A percentile compares a stretch with the other conserved stretches of the same genome.
Evolutionary conservation across 1,140 invertebrate genomes (phyloP).

Genomic region (Drosophila littoralis): DNA sequence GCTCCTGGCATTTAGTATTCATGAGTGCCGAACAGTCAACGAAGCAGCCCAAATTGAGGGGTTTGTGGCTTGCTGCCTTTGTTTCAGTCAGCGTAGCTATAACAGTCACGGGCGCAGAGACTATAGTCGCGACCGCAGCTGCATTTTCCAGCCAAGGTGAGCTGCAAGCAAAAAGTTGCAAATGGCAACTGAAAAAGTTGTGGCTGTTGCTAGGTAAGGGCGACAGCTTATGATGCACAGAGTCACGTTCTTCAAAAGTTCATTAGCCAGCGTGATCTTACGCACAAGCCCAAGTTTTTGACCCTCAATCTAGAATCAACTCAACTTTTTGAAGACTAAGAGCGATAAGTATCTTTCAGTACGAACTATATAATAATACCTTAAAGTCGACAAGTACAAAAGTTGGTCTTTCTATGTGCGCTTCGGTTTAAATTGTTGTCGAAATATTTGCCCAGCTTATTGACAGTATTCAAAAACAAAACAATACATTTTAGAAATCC

Average conservation of each 20-base stretch:
- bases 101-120: background rate
- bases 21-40: conserved; percentile 11
- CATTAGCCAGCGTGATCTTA: conserved; percentile 28
- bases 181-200: conserved; percentile 34
- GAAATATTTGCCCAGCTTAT: background rate
- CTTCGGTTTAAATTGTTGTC: background rate
- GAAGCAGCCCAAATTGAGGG: conserved; percentile 6
- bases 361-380: background rate
- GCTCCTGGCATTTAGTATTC: conserved; percentile 18
- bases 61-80: conserved; percentile 5
- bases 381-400: background rate
- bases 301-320: conserved; percentile 6
- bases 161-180: conserved; percentile 11
- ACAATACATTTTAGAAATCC: too few species aligned
- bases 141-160: background rate
- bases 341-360: background rate
- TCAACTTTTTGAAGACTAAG: conserved; percentile 1
- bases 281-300: background rate
- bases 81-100: conserved; percentile 2
- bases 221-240: conserved; percentile 30
- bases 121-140: background rate
- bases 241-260: conserved; percentile 33
- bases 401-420: background rate
- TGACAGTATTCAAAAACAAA: too few species aligned
- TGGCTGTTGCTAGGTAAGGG: conserved; percentile 10